Conservation (phyloP, 2,113 vertebrate species). For the Colaptes auratus region DNA sequence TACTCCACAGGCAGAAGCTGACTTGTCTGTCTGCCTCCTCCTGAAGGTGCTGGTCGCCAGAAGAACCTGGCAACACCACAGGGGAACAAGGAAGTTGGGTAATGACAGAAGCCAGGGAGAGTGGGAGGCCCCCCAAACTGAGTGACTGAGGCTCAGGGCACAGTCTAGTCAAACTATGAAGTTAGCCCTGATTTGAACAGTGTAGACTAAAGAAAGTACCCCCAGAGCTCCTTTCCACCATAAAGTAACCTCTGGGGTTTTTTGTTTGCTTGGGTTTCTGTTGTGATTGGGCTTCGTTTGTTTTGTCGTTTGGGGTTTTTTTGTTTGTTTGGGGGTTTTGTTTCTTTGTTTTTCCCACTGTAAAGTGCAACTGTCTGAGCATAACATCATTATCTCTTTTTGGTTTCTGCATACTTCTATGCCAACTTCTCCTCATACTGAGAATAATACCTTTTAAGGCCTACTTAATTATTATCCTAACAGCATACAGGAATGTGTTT, state of each 20-base stretch:
- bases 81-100: not conserved
- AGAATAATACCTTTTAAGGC: not conserved
- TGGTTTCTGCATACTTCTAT: not conserved
- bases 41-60: not conserved
- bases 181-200: not conserved
- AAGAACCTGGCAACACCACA: fast-evolving
- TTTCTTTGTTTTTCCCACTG: not conserved
- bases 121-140: too few species aligned
- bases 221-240: not conserved
- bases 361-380: not conserved
- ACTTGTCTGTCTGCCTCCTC: not conserved
- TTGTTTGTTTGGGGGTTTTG: not conserved
- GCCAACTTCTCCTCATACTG: not conserved
- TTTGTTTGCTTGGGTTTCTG: too few species aligned
- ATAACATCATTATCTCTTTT: not conserved
- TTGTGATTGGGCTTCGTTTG: too few species aligned
- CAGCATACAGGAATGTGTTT: not conserved
- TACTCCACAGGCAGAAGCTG: not conserved
- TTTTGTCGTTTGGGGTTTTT: too few species aligned
- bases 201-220: not conserved
- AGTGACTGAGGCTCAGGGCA: not conserved
- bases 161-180: not conserved
- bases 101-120: not conserved
- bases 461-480: not conserved
- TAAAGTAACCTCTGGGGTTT: not conserved